Percentiles rank a stretch among this genome's conserved stretches.
Conservation (phyloP, 1,140 invertebrate genomes). For the Potamilus streckersoni region DNA sequence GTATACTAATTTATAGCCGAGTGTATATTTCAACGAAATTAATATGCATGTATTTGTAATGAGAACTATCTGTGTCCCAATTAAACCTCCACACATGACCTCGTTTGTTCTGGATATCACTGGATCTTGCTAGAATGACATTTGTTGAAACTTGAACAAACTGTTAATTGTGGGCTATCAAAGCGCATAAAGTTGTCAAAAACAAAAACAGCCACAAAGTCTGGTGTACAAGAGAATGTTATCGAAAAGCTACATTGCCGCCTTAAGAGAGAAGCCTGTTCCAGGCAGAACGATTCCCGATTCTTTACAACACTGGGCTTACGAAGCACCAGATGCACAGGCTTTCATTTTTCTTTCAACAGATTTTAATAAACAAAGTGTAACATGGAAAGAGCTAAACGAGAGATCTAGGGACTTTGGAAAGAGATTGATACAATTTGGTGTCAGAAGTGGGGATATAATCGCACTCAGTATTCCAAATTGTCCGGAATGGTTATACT, state of each 20-base stretch:
- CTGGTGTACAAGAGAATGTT: background rate
- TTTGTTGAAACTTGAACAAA: too few relatives aligned
- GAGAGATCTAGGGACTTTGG: background rate
- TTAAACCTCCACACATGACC: too few relatives aligned
- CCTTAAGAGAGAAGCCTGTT: background rate
- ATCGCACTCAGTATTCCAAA: conserved; percentile 7
- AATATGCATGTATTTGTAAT: too few relatives aligned
- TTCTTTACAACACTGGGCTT: conserved; percentile 12
- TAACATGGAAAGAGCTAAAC: conserved; percentile 12
- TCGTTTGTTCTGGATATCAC: too few relatives aligned
- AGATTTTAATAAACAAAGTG: background rate
- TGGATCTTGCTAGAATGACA: too few relatives aligned
- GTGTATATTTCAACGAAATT: too few relatives aligned
- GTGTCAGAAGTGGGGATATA: conserved; percentile 4
- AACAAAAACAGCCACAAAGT: too few relatives aligned
- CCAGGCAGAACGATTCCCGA: background rate
- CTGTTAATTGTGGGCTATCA: too few relatives aligned
- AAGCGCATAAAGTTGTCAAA: too few relatives aligned
- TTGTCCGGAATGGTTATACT: conserved; percentile 26
- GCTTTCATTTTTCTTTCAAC: conserved; percentile 11
- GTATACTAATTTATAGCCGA: too few relatives aligned
- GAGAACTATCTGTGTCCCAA: too few relatives aligned
- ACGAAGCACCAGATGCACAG: background rate
- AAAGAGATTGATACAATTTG: conserved; percentile 4
- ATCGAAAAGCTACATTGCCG: conserved; percentile 8